Percentiles rank a stretch among this genome's conserved stretches.
Evolutionary conservation across 2,797 vertebrate genomes (phyloP).

Genomic region (Rhincodon typus): DNA sequence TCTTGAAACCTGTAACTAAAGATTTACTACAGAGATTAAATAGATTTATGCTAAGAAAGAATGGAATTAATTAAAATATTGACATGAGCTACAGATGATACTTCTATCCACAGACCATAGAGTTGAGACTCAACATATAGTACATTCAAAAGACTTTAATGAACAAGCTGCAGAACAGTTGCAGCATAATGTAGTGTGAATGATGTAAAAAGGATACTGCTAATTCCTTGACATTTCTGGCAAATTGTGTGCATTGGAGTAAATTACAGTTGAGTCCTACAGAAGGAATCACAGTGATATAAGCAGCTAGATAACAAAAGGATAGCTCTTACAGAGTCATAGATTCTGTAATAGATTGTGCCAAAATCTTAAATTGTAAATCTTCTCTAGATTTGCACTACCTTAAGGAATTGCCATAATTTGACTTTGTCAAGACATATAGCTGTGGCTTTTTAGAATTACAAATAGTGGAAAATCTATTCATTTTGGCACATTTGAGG

Average conservation of each 20-base stretch:
- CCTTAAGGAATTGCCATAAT: neutral
- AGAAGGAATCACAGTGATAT: neutral
- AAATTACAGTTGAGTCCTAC: neutral
- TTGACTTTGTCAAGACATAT: neutral
- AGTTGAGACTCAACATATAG: neutral
- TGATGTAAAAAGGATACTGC: neutral
- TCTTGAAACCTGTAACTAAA: neutral
- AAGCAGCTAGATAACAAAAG: neutral
- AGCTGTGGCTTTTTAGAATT: neutral
- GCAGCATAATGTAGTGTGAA: neutral
- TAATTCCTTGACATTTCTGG: neutral
- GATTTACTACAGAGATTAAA: neutral
- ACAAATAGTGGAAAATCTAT: neutral
- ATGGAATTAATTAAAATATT: neutral
- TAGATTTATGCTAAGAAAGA: slow-evolving; percentile 2
- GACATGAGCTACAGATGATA: neutral
- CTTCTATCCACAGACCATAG: neutral
- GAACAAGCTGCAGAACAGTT: neutral
- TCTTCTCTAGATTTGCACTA: neutral
- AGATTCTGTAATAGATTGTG: neutral
- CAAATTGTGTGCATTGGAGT: neutral
- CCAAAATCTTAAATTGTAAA: neutral
- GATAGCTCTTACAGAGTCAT: neutral
- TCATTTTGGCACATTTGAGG: neutral
- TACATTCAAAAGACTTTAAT: neutral